Conservation (phyloP, 2,113 vertebrate genomes). For the Malurus alboscapulatus region DNA sequence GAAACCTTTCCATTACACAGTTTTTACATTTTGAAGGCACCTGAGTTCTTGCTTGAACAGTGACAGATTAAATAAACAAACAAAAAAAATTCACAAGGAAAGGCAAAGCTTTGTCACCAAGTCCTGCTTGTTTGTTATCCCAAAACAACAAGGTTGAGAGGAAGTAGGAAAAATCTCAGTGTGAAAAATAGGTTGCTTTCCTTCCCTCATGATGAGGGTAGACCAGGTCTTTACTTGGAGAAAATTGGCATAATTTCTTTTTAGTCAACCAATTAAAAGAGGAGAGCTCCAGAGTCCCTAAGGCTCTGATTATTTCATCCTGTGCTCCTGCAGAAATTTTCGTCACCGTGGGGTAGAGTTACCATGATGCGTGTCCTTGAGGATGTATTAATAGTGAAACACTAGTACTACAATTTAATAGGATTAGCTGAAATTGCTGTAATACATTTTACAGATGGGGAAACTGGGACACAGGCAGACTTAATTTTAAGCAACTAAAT, state of each 20-base stretch:
- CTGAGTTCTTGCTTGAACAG: not conserved
- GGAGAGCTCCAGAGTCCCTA: not conserved
- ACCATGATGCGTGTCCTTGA: constrained; percentile 46
- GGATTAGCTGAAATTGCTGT: constrained; percentile 59
- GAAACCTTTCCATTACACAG: not conserved
- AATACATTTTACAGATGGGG: constrained; percentile 56
- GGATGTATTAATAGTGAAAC: constrained; percentile 59
- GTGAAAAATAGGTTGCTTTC: not conserved
- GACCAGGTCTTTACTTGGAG: not conserved
- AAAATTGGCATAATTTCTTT: constrained; percentile 28
- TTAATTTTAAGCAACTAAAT: constrained; percentile 60
- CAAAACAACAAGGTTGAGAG: not conserved
- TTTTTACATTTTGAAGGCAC: not conserved
- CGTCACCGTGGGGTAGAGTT: constrained; percentile 34
- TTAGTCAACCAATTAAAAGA: constrained; percentile 30
- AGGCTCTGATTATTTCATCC: constrained; percentile 27
- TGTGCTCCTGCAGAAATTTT: not conserved
- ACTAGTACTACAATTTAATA: constrained; percentile 60
- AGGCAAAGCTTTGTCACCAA: not conserved
- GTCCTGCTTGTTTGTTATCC: not conserved
- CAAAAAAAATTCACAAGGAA: not conserved
- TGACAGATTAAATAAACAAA: not conserved
- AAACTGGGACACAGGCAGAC: constrained; percentile 51
- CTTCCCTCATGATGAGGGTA: not conserved
- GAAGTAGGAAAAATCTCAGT: not conserved